Base-by-base conservation (phyloP, 1,140 invertebrate species). In the Probaryconus sp. region DNA sequence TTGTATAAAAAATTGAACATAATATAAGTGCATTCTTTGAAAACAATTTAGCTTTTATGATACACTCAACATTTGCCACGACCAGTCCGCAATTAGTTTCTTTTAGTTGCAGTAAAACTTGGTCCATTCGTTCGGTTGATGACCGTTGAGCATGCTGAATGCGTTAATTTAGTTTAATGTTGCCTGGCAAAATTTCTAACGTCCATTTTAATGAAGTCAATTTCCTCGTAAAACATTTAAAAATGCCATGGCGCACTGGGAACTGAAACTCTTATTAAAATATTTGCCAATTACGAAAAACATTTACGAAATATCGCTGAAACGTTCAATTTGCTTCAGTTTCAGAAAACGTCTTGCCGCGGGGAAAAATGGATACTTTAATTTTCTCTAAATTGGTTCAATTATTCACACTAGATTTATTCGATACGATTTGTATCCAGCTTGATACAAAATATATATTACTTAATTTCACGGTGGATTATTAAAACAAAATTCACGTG, bases 121-220 rank as follows among this genome's bases (percentile, higher is more conserved):
- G 33, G 20, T 48, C 24, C 35, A 38, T 55, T 53, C 31, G 38
- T 55, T 24, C 17, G 10, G 16, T 6, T 51, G 47, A 51, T 56
- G 24, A 21, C 33, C 43, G 35, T 33, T 17, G 38, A 53, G 55
- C 7, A 35, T 53, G 30, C 47, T 37, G 45, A 69, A 53, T 69
- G 48, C 9, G 55, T 60, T 60, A 60, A 60, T 69, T 60, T 53
- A 51, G 38, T 69, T 60, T 37, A 53, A 60, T 60, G 50, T 61
- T 17, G 20, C 7, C 51, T 7, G 26, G 18, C 16, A 18, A 42
- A 63, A 42, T 26, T n/a, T 24, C 45, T 33, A 43, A 43, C 26
- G 51, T 47, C n/a, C 11, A 9, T 20, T 68, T 33, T 50, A 40
- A 56, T 42, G 26, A 50, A 58, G 43, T 42, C 43, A 68, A 26